Percentiles rank a stretch among this genome's conserved stretches.
Evolutionary conservation across 2,797 vertebrate genomes (phyloP).

Genomic region (Rhincodon typus): DNA sequence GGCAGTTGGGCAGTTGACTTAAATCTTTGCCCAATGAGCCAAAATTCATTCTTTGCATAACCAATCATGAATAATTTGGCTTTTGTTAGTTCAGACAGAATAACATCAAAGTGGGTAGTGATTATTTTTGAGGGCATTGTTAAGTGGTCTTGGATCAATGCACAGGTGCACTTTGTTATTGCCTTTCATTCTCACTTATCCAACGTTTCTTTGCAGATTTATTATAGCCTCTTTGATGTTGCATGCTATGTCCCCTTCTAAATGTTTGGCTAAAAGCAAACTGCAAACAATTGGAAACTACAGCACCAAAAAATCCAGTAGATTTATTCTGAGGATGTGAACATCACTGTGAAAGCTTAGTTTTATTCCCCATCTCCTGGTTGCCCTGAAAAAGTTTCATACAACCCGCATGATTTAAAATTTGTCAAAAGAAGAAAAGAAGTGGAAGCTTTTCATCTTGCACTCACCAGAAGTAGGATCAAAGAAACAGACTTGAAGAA

Average conservation of each 20-base stretch:
- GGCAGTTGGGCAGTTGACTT: neutral
- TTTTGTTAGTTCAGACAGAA: slow-evolving; percentile 22
- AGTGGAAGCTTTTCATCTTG: no score
- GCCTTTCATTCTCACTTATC: neutral
- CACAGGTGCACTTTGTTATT: slow-evolving; percentile 21
- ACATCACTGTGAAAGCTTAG: neutral
- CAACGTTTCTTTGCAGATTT: neutral
- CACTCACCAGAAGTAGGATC: no score
- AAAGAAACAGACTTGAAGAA: no score
- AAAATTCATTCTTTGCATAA: neutral
- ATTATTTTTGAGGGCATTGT: slow-evolving; percentile 1
- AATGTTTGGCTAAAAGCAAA: neutral
- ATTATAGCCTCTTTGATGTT: slow-evolving; percentile 11
- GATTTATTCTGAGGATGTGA: neutral
- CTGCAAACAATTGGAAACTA: neutral
- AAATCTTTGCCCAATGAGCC: neutral
- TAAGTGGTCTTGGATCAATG: slow-evolving; percentile 4
- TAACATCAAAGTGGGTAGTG: neutral
- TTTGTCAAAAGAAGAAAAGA: no score
- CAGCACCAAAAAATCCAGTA: neutral
- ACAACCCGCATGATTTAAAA: neutral
- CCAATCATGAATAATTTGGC: slow-evolving; percentile 2
- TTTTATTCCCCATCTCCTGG: neutral
- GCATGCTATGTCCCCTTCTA: neutral
- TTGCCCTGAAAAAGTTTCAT: neutral